A percentile compares a stretch with the other conserved stretches of the same genome.
Evolutionary conservation across 2,888 invertebrate genomes (phyloP).

Genomic region (Cephus rjabovi): DNA sequence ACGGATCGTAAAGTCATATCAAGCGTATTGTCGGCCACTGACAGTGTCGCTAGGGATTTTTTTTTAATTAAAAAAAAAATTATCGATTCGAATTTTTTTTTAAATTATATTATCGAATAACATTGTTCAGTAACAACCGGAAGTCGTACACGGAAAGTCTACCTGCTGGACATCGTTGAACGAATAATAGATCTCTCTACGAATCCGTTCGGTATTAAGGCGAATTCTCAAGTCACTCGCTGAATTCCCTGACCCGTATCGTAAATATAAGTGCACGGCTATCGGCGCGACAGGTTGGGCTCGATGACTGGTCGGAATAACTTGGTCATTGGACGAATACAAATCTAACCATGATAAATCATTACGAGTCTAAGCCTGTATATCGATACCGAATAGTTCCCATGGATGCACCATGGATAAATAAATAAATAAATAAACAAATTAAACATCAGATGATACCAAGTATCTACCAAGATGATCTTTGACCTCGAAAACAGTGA

Average conservation of each 20-base stretch:
- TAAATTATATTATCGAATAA: not conserved
- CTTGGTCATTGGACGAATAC: not conserved
- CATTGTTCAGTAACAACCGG: not conserved
- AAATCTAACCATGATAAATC: not conserved
- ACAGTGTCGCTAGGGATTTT: not conserved
- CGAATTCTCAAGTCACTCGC: not conserved
- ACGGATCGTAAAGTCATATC: not conserved
- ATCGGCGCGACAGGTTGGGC: not conserved
- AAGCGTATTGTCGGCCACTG: not conserved
- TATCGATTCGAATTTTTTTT: too few relatives aligned
- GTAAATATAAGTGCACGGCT: not conserved
- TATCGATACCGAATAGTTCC: not conserved
- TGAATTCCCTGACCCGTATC: not conserved
- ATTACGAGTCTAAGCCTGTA: not conserved
- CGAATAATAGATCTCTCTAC: not conserved
- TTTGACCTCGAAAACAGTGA: not conserved
- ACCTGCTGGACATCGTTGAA: not conserved
- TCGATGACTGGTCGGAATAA: not conserved
- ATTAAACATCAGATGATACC: not conserved
- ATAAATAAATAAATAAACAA: not conserved
- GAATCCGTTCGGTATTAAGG: not conserved
- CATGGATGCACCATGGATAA: not conserved
- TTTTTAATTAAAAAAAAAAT: not conserved
- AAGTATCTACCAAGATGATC: not conserved
- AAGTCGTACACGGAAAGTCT: not conserved